These are phyloP conservation scores for Epirrhoe alternata DNA, from an alignment of 2,888 invertebrate genomes.

Conservation along the genomic window DNA sequence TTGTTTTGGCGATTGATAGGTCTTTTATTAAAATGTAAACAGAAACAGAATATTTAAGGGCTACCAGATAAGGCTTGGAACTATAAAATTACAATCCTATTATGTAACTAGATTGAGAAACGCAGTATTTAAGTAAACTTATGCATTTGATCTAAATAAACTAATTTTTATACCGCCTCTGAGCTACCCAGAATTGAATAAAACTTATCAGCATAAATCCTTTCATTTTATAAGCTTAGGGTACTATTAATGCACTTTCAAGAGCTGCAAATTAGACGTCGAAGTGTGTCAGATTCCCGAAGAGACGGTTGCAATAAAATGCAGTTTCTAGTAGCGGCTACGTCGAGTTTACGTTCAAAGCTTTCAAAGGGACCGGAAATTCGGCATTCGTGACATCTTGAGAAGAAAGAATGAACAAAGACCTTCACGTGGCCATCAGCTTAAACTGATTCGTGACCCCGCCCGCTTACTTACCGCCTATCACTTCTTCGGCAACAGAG, in stretches of 20 bases:
- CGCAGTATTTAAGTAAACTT: neutral
- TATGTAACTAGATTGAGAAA: too few species aligned
- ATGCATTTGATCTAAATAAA: neutral
- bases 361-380: neutral
- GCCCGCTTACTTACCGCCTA: too few species aligned
- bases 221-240: constrained; percentile 5
- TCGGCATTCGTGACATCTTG: too few species aligned
- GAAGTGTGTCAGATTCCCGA: constrained; percentile 10
- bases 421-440: too few species aligned
- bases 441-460: too few species aligned
- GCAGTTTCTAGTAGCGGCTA: constrained; percentile 17
- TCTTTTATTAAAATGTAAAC: neutral
- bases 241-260: constrained; percentile 7
- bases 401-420: too few species aligned
- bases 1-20: neutral
- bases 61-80: too few species aligned
- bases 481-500: too few species aligned
- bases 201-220: neutral
- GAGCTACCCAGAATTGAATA: neutral
- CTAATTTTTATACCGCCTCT: neutral
- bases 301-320: constrained; percentile 17
- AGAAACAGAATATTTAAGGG: neutral
- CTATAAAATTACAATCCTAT: neutral
- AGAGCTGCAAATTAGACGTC: constrained; percentile 14
- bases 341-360: constrained; percentile 4